Base-by-base conservation (phyloP, 1,140 invertebrate species). In the Ceratoteleas bidentatus region DNA sequence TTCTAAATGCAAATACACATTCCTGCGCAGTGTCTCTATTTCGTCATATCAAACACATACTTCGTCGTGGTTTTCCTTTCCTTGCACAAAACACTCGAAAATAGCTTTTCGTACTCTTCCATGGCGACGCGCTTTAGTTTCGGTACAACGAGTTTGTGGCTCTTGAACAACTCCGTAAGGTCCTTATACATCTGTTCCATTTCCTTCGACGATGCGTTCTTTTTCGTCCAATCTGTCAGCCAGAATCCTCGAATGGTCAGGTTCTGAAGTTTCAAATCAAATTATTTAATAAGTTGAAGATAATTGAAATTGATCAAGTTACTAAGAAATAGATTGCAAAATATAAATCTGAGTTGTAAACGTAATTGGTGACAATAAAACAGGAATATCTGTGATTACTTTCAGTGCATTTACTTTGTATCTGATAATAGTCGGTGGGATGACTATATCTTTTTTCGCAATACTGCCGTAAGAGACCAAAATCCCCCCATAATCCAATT, bases 391-490 rank as follows among this genome's bases (percentile, higher is more conserved):
- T n/a, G n/a, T n/a, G n/a, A n/a, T n/a, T n/a, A n/a, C n/a, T n/a
- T n/a, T n/a, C n/a, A n/a, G n/a, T n/a, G n/a, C n/a, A n/a, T 11
- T 81, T 84, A 91, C 90, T 90, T 98, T 98, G 87, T 99, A 99
- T 85, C 99, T 99, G 34, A 99, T 92, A 4, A 95, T 93, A 5
- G 95, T 94, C 4, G 96, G 96, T 58, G 96, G 96, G 65, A 96
- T 92, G 2, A 92, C 95, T 0, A 99, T 93, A 24, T 98, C 97
- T 86, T 98, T 96, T 74, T 96, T 94, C 0, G 97, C 97, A 98
- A 99, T 99, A 32, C 96, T 98, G 11, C 98, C 98, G 91, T 99
- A 99, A 8, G 98, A 99, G 0, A 99, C 97, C 92, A 99, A 94
- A 0, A 94, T 92, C 3, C 96, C 96, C 79, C 93, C 92, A 76